Percentiles rank a stretch among this genome's conserved stretches.
Conservation (phyloP, 1,140 invertebrate genomes). For the Papilio xuthus region DNA sequence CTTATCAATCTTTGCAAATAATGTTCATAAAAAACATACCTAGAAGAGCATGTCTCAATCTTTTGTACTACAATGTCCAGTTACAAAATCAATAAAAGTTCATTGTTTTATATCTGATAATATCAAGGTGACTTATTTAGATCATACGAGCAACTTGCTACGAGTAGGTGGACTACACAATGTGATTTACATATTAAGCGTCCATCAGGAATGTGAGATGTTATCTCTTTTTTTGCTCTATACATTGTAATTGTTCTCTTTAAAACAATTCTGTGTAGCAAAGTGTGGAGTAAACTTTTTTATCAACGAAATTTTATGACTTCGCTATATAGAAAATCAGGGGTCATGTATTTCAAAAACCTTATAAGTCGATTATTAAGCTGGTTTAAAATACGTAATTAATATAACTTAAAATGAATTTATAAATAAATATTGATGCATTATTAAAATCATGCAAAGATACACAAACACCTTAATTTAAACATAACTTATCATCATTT, state of each 20-base stretch:
- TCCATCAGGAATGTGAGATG: conserved; percentile 2
- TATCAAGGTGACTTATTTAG: conserved; percentile 6
- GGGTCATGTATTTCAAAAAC: too few species aligned
- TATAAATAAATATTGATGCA: too few species aligned
- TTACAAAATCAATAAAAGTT: conserved; percentile 9
- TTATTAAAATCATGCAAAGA: too few species aligned
- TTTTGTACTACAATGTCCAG: neutral
- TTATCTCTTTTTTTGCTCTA: neutral
- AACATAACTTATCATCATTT: too few species aligned
- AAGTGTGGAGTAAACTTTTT: neutral
- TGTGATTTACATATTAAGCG: conserved; percentile 12
- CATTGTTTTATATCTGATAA: neutral
- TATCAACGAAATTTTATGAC: neutral
- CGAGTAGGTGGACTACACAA: conserved; percentile 18
- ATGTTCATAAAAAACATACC: neutral
- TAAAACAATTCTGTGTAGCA: neutral
- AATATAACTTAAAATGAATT: too few species aligned
- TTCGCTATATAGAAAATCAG: too few species aligned
- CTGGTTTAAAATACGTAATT: too few species aligned
- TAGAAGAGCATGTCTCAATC: neutral
- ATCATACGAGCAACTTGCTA: neutral
- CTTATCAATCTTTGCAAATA: too few species aligned
- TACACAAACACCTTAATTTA: too few species aligned
- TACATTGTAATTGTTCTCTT: neutral
- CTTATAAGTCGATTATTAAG: too few species aligned